phyloP scores from a whole-genome alignment of 2,888 invertebrate genomes.

The Celastrina argiolus region DNA sequence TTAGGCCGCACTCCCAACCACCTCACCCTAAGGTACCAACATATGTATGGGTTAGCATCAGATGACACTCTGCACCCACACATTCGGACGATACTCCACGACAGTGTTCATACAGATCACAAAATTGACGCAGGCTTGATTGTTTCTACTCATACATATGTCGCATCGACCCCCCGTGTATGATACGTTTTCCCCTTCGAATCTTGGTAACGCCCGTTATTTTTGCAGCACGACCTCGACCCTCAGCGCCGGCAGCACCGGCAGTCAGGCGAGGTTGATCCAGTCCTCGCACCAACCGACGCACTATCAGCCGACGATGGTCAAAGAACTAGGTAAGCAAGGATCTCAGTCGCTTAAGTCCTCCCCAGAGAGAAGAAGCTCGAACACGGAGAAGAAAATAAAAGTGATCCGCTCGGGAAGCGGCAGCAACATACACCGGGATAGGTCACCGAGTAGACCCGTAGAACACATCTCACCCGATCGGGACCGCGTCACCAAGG shows the following conservation, averaged over 20 bases:
- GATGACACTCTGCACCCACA: constrained; percentile 45
- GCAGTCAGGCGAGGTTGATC: constrained; percentile 94
- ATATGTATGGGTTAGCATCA: constrained; percentile 60
- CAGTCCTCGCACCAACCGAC: constrained; percentile 96
- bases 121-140: constrained; percentile 54
- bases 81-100: constrained; percentile 31
- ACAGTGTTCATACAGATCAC: constrained; percentile 33
- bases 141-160: constrained; percentile 66
- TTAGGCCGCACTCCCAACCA: constrained; percentile 95
- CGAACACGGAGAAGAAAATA: constrained; percentile 56
- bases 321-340: constrained; percentile 93
- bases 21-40: constrained; percentile 86
- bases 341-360: constrained; percentile 74
- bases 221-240: constrained; percentile 92
- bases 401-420: constrained; percentile 77
- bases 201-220: not conserved
- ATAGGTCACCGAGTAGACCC: constrained; percentile 62
- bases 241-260: constrained; percentile 94
- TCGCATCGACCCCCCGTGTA: constrained; percentile 36
- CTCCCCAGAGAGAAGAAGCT: constrained; percentile 62
- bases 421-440: constrained; percentile 67
- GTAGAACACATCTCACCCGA: constrained; percentile 55
- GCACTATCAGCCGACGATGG: constrained; percentile 91
- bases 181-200: constrained; percentile 20
- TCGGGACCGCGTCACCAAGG: constrained; percentile 68